Evolutionary conservation across 2,113 vertebrate genomes (phyloP).

Genomic region (mouse (Mus musculus)): GRCm39 chr14:4486501-4487000

Average conservation of each 20-base stretch:
- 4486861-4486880: constrained; percentile 28
- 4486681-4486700: background rate
- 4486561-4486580: constrained; percentile 64
- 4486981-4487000: constrained; percentile 48
- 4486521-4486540: constrained; percentile 47
- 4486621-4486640: constrained; percentile 14
- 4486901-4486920: constrained; percentile 34
- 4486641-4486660: constrained; percentile 45
- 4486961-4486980: constrained; percentile 64
- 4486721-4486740: constrained; percentile 16
- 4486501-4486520: constrained; percentile 31
- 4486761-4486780: constrained; percentile 54
- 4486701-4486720: constrained; percentile 54
- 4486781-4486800: constrained; percentile 50
- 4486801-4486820: constrained; percentile 46
- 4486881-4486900: constrained; percentile 6
- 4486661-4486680: background rate
- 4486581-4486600: constrained; percentile 47
- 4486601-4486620: constrained; percentile 42
- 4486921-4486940: constrained; percentile 55
- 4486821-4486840: background rate
- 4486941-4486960: background rate
- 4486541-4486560: constrained; percentile 30
- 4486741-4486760: constrained; percentile 23
- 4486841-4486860: constrained; percentile 30